These are phyloP conservation scores for Serrognathus titanus DNA, from an alignment of 2,888 invertebrate species.

Conservation along the genomic window DNA sequence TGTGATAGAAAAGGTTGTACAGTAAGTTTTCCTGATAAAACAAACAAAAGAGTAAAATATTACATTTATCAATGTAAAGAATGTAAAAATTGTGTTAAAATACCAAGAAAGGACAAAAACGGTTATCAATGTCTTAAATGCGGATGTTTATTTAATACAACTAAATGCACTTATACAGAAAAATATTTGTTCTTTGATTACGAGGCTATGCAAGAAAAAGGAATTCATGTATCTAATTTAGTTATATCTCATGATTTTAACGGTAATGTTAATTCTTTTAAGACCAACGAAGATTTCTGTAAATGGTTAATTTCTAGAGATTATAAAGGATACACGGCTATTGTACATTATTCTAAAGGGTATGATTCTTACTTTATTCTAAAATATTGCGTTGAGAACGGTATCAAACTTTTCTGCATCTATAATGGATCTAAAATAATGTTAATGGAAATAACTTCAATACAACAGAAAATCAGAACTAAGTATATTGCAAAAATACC, in stretches of 20 bases:
- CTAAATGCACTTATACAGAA: too few species aligned
- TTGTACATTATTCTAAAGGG: conserved; percentile 14
- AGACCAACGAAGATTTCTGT: conserved; percentile 22
- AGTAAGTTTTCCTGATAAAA: too few species aligned
- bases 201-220: conserved; percentile 17
- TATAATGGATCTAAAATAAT: too few species aligned
- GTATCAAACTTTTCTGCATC: conserved; percentile 19
- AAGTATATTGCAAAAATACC: conserved; percentile 27
- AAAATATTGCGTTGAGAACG: conserved; percentile 23
- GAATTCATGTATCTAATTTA: conserved; percentile 15
- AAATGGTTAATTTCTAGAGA: conserved; percentile 22
- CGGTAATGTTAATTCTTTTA: conserved; percentile 16
- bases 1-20: conserved; percentile 1
- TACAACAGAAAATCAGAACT: conserved; percentile 27
- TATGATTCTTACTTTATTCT: conserved; percentile 19
- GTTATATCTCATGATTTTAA: conserved; percentile 19
- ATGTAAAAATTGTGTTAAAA: too few species aligned
- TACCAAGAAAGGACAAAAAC: too few species aligned
- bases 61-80: too few species aligned
- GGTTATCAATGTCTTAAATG: too few species aligned
- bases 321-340: conserved; percentile 18
- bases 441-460: conserved; percentile 27
- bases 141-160: too few species aligned
- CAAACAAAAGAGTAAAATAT: too few species aligned
- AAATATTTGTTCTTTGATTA: conserved; percentile 11